Percentiles rank a stretch among this genome's conserved stretches.
Conservation (phyloP, 2,113 vertebrate species). For the Rhea americana region DNA sequence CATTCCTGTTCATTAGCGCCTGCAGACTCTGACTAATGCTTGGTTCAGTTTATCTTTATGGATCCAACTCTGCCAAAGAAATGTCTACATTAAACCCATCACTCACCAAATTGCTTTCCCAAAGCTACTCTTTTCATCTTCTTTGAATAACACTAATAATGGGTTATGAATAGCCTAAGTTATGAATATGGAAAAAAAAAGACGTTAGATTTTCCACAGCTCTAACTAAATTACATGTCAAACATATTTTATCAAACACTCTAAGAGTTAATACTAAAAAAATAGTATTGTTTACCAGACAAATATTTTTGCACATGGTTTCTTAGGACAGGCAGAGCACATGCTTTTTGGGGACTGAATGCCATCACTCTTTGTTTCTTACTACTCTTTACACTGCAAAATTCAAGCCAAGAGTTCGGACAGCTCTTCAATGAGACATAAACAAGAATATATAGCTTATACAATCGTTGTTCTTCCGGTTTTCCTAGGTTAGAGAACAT, state of each 20-base stretch:
- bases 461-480: accelerated
- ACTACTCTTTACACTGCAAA: neutral
- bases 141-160: neutral
- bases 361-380: neutral
- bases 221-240: neutral
- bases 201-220: neutral
- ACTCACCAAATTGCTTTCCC: neutral
- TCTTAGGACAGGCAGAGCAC: neutral
- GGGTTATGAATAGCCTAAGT: neutral
- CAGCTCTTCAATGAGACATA: neutral
- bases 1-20: neutral
- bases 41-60: neutral
- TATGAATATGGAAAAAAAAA: neutral
- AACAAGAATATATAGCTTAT: neutral
- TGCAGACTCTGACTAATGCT: neutral
- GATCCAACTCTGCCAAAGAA: neutral
- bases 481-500: neutral
- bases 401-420: neutral
- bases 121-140: neutral
- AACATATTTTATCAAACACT: neutral
- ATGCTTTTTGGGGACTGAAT: neutral
- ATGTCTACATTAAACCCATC: neutral
- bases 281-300: neutral
- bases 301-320: neutral
- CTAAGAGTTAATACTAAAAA: neutral